These are phyloP conservation scores for Bettongia penicillata DNA, from an alignment of 2,113 vertebrate species.

Conservation along the genomic window DNA sequence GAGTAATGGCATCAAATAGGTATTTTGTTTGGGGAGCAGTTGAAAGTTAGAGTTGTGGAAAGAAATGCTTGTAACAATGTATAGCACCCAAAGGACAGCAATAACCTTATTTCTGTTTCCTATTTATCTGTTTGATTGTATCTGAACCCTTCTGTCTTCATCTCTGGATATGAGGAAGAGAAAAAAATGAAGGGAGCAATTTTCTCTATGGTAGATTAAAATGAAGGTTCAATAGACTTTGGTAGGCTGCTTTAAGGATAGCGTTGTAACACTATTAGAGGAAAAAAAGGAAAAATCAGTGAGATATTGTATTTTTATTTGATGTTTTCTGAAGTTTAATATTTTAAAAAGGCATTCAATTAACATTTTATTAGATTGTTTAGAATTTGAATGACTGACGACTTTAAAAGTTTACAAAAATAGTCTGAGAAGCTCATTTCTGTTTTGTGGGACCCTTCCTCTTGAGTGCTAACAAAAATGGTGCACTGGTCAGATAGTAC, in stretches of 20 bases:
- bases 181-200: not conserved
- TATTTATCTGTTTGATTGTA: slow-evolving; percentile 9
- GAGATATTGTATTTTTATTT: slow-evolving; percentile 13
- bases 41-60: not conserved
- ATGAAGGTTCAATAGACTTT: not conserved
- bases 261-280: not conserved
- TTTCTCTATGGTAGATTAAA: not conserved
- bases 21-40: slow-evolving; percentile 26
- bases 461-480: slow-evolving; percentile 46
- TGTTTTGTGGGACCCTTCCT: not conserved
- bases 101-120: not conserved
- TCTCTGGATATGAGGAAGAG: not conserved
- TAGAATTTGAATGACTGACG: not conserved
- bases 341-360: slow-evolving; percentile 33
- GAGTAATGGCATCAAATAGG: not conserved
- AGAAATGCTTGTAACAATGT: not conserved
- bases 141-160: not conserved
- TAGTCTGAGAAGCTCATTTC: not conserved
- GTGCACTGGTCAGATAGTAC: slow-evolving; percentile 35
- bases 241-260: not conserved
- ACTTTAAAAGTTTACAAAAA: not conserved
- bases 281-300: slow-evolving; percentile 5
- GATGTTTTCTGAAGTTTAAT: slow-evolving; percentile 26
- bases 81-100: not conserved
- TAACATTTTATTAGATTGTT: not conserved